A percentile compares a stretch with the other conserved stretches of the same genome.
These are phyloP conservation scores for Nemurella pictetii DNA, from an alignment of 2,888 invertebrate species.

Conservation along the genomic window DNA sequence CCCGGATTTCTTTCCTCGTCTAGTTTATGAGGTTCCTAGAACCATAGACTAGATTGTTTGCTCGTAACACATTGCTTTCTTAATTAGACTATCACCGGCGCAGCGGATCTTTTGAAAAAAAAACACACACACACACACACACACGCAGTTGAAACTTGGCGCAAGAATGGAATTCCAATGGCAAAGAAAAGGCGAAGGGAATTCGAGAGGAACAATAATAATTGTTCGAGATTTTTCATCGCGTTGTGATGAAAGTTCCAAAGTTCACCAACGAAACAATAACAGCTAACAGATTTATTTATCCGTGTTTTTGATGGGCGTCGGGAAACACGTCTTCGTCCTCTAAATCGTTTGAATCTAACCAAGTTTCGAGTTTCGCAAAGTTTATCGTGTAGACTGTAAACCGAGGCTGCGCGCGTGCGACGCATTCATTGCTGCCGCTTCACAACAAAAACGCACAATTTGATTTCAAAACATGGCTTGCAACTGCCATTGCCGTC, in stretches of 20 bases:
- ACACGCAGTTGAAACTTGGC: conserved; percentile 6
- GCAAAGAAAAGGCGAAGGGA: not conserved
- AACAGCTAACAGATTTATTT: conserved; percentile 19
- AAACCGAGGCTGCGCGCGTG: conserved; percentile 31
- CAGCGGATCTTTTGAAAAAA: conserved; percentile 16
- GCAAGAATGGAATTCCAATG: conserved; percentile 30
- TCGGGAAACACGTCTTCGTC: conserved; percentile 6
- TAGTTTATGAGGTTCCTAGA: conserved; percentile 20
- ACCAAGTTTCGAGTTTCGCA: conserved; percentile 27
- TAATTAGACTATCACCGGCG: conserved; percentile 34
- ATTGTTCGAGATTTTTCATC: not conserved
- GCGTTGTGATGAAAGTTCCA: not conserved
- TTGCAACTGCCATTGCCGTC: not conserved
- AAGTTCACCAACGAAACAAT: conserved; percentile 17
- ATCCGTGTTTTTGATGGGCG: conserved; percentile 23
- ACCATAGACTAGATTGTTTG: conserved; percentile 29
- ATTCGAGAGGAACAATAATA: conserved; percentile 12
- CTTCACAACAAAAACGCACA: conserved; percentile 17
- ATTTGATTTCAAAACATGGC: conserved; percentile 23
- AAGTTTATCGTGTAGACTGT: conserved; percentile 29
- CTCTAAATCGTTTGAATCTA: conserved; percentile 21
- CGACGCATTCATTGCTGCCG: conserved; percentile 35
- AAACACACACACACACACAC: not conserved
- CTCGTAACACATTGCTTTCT: conserved; percentile 35
- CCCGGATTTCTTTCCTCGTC: conserved; percentile 22